Evolutionary conservation across 2,888 invertebrate genomes (phyloP), one percentile per base, ranked within the genome.

Genomic region (Timema podura): DNA sequence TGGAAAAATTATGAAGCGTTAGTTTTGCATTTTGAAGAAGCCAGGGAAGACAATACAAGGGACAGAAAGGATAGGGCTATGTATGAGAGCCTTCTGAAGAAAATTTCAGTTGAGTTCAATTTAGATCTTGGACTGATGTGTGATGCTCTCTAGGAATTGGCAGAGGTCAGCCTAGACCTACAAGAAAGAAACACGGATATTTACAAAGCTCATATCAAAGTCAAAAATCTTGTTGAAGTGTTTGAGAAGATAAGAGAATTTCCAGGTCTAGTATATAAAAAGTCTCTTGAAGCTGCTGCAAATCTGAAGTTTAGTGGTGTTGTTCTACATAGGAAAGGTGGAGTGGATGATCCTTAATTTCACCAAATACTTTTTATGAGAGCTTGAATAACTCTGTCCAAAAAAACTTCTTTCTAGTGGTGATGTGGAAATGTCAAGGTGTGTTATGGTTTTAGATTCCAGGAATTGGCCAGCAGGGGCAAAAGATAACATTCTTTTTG

Each of bases 211-310:
- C 49, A 49, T 49, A 10, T 49, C 9, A 49, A 49, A 54, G 54
- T 54, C 54, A 54, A 54, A 54, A 16, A 54, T 54, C 54, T 54
- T 54, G 54, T 54, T 54, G 54, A 54, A 54, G 54, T 54, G 54
- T 10, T 54, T 54, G 54, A 54, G 54, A 54, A 54, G 16, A 6
- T 13, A 16, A 54, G 16, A 16, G 16, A 13, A 54, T 54, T 13
- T 10, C 54, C 54, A 54, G 54, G 54, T 54, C 16, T 16, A 54
- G 54, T 16, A 6, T 54, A 10, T 16, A 54, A 16, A 10, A 54
- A 54, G 16, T 54, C 54, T 7, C 6, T 7, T 7, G 54, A 54
- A 13, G 11, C 54, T 54, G 54, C n/a, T 5, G 6, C 13, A 54
- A 6, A 54, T 54, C 54, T 54, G 6, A 54, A 54, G 54, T n/a